A percentile compares a stretch with the other conserved stretches of the same genome.
phyloP scores from a whole-genome alignment of 2,113 vertebrate genomes.

The Scomber scombrus region DNA sequence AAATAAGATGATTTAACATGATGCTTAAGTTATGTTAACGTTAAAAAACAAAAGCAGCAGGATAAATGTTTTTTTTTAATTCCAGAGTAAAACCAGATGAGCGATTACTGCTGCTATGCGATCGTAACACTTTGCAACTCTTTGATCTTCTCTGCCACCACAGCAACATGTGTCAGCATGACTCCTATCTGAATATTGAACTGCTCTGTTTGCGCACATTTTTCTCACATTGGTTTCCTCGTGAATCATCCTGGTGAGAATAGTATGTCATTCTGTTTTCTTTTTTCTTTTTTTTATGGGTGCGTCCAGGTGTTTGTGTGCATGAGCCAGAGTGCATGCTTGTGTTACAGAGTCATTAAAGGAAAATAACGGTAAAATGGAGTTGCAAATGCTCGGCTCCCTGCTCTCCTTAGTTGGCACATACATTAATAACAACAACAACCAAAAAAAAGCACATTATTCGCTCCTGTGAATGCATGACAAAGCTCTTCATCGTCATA shows the following conservation, averaged over 20 bases:
- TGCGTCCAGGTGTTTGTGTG: slow-evolving; percentile 18
- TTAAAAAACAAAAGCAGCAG: no score
- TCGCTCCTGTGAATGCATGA: slow-evolving; percentile 61
- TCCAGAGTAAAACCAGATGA: background rate
- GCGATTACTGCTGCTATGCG: background rate
- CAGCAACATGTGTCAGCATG: slow-evolving; percentile 25
- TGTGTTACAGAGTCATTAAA: slow-evolving; percentile 12
- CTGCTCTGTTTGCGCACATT: background rate
- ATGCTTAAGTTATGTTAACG: no score
- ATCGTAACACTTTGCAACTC: background rate
- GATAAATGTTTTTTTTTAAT: background rate
- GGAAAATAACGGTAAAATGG: slow-evolving; percentile 6
- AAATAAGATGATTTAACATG: background rate
- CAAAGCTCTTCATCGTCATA: slow-evolving; percentile 78
- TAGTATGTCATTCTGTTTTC: slow-evolving; percentile 25
- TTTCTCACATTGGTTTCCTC: slow-evolving; percentile 19
- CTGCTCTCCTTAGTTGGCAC: slow-evolving; percentile 53
- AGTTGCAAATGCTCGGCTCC: slow-evolving; percentile 43
- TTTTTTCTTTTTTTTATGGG: background rate
- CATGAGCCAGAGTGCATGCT: background rate
- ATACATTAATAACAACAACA: slow-evolving; percentile 63
- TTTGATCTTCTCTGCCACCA: background rate
- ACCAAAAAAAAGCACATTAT: slow-evolving; percentile 49
- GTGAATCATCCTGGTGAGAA: slow-evolving; percentile 8
- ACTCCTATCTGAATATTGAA: background rate